Conservation (phyloP, 2,797 vertebrate genomes). For the Rhincodon typus region DNA sequence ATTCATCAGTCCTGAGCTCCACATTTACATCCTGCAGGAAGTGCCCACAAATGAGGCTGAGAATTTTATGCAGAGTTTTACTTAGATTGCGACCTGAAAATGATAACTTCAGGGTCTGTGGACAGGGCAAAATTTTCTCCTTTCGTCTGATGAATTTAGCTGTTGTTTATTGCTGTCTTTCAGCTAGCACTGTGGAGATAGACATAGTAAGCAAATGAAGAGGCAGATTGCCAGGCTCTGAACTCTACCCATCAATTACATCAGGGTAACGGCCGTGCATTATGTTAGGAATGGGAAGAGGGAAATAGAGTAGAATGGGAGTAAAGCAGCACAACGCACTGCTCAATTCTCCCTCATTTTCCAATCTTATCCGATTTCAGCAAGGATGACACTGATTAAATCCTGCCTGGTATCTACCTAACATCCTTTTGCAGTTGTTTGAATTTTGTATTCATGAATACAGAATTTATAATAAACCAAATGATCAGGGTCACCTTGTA, state of each 20-base stretch:
- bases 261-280: neutral
- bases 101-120: neutral
- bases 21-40: neutral
- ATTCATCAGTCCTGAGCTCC: neutral
- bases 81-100: neutral
- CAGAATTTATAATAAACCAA: neutral
- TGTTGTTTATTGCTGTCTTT: neutral
- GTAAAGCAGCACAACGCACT: neutral
- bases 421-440: neutral
- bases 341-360: neutral
- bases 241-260: neutral
- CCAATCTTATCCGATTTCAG: neutral
- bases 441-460: neutral
- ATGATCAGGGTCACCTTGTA: neutral
- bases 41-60: neutral
- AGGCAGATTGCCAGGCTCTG: neutral
- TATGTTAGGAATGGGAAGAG: neutral
- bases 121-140: neutral
- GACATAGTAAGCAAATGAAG: neutral
- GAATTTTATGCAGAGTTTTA: neutral
- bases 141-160: neutral
- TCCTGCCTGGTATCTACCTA: neutral
- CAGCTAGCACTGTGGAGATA: neutral
- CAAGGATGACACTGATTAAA: neutral
- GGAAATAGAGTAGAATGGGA: neutral